A percentile compares a stretch with the other conserved stretches of the same genome.
These are phyloP conservation scores for Onychomys arenicola DNA, from an alignment of 2,797 vertebrate species.

Conservation along the genomic window DNA sequence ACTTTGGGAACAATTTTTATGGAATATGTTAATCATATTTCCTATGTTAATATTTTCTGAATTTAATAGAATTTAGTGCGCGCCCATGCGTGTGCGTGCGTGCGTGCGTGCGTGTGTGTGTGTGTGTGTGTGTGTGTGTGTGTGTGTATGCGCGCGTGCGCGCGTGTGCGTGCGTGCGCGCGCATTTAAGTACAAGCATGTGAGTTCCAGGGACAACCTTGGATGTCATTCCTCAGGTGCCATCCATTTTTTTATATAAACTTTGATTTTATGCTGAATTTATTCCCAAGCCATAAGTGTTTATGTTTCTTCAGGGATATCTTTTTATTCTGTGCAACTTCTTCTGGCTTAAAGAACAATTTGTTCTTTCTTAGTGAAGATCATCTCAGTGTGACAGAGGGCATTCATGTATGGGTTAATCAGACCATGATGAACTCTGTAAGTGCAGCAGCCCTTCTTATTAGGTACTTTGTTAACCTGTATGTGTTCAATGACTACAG, in stretches of 20 bases:
- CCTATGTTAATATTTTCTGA: conserved; percentile 7
- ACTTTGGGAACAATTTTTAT: background rate
- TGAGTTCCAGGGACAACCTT: background rate
- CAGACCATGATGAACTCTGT: background rate
- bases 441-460: background rate
- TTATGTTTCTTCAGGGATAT: background rate
- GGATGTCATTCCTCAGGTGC: background rate
- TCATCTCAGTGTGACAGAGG: background rate
- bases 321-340: background rate
- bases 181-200: background rate
- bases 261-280: background rate
- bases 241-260: background rate
- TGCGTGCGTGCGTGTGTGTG: background rate
- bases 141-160: background rate
- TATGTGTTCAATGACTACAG: background rate
- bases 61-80: background rate
- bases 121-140: background rate
- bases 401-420: background rate
- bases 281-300: background rate
- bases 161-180: background rate
- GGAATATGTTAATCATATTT: conserved; percentile 21
- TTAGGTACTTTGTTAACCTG: background rate
- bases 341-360: background rate
- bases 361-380: background rate
- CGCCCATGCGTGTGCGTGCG: background rate